Base-by-base conservation (phyloP, 2,797 vertebrate genomes). In the Sternarchorhynchus goeldii region DNA sequence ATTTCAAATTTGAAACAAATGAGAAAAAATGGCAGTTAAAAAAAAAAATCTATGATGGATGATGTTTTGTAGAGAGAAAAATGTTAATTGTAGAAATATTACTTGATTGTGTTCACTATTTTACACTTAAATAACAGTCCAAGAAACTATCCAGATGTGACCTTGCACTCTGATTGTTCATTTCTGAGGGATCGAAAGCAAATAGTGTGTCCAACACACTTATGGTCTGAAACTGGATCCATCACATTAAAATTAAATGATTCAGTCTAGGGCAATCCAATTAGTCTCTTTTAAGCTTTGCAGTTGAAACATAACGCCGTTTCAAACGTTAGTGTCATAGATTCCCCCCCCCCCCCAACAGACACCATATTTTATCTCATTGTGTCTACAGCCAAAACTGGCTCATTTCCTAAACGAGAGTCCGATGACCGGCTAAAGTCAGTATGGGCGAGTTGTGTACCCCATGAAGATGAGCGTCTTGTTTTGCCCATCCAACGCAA, bases 261-360 rank as follows among this genome's bases (percentile, higher is more conserved):
- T 10, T 56, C 67, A 56, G 21, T 68, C 66, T 68, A 29, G 45
- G 25, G 17, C 41, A 31, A 53, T 56, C 50, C 50, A 34, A 31
- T 32, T 70, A 32, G 50, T 55, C 67, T 56, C 67, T 56, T 56
- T 16, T 70, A 34, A 70, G 29, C 67, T n/a, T 8, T 70, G 67
- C n/a, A 34, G 53, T 16, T 56, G 39, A 68, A 67, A 68, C 39
- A n/a, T 10, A 45, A 80, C 87, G 85, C 72, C 45, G 34, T 32
- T 31, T n/a, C 16, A 10, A 55, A 55, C 6, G 12, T 12, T 14
- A 17, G 50, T 74, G 20, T 62, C 29, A 2, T 73, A 60, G 36
- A 25, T 59, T 17, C 7, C 12, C 25, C 0, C 16, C 25, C 7
- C 2, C n/a, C 5, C 7, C 0, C 17, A 12, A 8, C 50, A 56